These are phyloP conservation scores for Agonum fuliginosum DNA, from an alignment of 2,888 invertebrate genomes.

Conservation along the genomic window DNA sequence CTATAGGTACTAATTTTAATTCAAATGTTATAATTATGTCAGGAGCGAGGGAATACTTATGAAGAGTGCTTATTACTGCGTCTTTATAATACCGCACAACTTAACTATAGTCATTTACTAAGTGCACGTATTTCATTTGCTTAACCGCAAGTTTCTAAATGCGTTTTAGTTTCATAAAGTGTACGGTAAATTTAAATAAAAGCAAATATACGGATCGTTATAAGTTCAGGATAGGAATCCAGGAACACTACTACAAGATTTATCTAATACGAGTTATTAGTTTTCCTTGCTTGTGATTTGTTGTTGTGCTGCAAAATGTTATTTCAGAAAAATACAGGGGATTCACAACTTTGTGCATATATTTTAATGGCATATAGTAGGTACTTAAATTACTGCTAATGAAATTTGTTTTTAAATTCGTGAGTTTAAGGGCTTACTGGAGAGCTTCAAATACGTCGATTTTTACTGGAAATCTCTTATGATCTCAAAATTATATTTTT, in stretches of 20 bases:
- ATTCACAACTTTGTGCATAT: too few relatives aligned
- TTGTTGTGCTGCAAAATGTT: neutral
- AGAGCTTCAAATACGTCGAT: too few relatives aligned
- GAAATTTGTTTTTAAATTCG: too few relatives aligned
- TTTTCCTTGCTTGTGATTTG: neutral
- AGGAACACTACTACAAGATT: conserved; percentile 1
- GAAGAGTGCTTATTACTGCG: conserved; percentile 39
- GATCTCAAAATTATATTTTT: too few relatives aligned
- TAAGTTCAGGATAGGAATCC: conserved; percentile 13
- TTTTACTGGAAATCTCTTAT: too few relatives aligned
- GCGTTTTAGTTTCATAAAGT: conserved; percentile 8
- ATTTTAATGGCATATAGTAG: too few relatives aligned
- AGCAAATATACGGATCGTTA: conserved; percentile 19
- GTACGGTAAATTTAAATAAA: conserved; percentile 49
- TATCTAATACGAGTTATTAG: conserved; percentile 22
- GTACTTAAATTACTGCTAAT: too few relatives aligned
- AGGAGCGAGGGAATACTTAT: conserved; percentile 49
- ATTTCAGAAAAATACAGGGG: too few relatives aligned
- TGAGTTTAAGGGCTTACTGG: too few relatives aligned
- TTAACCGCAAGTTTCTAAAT: conserved; percentile 34
- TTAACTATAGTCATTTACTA: conserved; percentile 49
- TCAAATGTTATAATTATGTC: conserved; percentile 55
- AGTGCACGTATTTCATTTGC: conserved; percentile 49
- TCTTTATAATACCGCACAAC: conserved; percentile 44
- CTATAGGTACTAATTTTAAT: conserved; percentile 46